A percentile compares a stretch with the other conserved stretches of the same genome.
These are phyloP conservation scores for Clarias laeviceps DNA, from an alignment of 2,797 vertebrate species.

Conservation along the genomic window DNA sequence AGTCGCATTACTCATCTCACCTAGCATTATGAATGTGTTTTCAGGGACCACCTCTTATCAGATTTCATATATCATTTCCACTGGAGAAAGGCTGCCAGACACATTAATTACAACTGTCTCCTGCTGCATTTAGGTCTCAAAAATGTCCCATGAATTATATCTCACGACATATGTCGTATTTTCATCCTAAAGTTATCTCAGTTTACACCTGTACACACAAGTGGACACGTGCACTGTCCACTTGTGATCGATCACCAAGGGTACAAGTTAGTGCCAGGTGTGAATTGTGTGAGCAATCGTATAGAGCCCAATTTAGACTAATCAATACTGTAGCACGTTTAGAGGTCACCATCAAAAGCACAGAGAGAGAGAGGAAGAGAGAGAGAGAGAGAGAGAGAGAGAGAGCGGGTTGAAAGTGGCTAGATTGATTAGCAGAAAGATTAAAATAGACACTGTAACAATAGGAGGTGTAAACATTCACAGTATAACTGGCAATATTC, in stretches of 20 bases:
- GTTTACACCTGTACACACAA: background rate
- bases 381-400: background rate
- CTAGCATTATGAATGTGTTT: background rate
- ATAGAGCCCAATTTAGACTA: conserved; percentile 37
- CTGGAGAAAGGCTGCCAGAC: background rate
- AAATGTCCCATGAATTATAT: background rate
- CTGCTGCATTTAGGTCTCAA: background rate
- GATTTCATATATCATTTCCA: background rate
- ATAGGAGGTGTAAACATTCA: conserved; percentile 13
- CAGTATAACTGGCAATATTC: background rate
- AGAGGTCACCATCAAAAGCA: conserved; percentile 35
- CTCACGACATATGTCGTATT: background rate
- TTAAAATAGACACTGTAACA: conserved; percentile 14
- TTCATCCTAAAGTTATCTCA: background rate
- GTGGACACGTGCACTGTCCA: background rate
- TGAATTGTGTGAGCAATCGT: background rate
- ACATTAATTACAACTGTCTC: background rate
- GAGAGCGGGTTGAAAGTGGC: background rate
- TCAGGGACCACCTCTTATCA: background rate
- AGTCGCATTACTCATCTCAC: background rate
- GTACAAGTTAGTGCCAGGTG: background rate
- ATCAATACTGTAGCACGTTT: conserved; percentile 51
- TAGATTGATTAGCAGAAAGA: background rate
- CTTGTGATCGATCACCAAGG: background rate
- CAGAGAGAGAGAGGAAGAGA: background rate